These are phyloP conservation scores for Pseudorectes ferrugineus DNA, from an alignment of 2,113 vertebrate species.

Conservation along the genomic window DNA sequence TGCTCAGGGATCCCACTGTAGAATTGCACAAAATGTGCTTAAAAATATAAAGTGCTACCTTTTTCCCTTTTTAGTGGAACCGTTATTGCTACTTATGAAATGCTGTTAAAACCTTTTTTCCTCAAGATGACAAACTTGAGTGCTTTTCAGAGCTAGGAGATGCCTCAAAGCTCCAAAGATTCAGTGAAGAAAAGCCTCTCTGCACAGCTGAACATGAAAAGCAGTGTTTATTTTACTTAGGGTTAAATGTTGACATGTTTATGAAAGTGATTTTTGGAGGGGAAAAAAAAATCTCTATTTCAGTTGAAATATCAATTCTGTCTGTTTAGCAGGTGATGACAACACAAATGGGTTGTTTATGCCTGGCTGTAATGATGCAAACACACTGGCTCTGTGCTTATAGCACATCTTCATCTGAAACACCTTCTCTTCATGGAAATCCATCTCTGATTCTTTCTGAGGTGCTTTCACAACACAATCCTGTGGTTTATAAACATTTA, in stretches of 20 bases:
- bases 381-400: not conserved
- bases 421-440: not conserved
- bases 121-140: not conserved
- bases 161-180: not conserved
- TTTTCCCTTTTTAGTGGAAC: not conserved
- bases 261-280: not conserved
- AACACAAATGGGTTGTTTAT: not conserved
- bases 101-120: not conserved
- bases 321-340: not conserved
- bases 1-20: not conserved
- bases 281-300: not conserved
- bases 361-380: fast-evolving
- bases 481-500: not conserved
- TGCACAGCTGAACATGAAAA: not conserved
- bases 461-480: fast-evolving
- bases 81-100: not conserved
- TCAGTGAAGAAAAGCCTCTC: not conserved
- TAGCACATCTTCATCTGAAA: not conserved
- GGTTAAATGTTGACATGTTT: not conserved
- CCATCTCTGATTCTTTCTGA: not conserved
- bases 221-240: not conserved
- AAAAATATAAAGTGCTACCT: not conserved
- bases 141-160: not conserved
- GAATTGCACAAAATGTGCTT: not conserved
- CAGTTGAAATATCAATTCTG: not conserved